Base-by-base conservation (phyloP, 2,888 invertebrate species). In the Teleiodes luculella region DNA sequence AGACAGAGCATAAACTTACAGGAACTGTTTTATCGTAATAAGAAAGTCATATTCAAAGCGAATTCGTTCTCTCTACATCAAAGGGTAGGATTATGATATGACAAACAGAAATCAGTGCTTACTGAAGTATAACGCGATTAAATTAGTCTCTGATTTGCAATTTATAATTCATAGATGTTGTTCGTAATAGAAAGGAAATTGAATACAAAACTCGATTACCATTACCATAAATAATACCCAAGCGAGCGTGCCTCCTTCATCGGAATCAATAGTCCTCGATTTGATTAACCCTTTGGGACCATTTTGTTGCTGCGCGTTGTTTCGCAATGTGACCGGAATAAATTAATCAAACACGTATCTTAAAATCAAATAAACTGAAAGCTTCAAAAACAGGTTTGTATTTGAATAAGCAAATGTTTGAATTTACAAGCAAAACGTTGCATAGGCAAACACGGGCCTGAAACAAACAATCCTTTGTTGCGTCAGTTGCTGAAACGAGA, bases 171-270 rank as follows among this genome's bases (percentile, higher is more conserved):
- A 41, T 41, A 41, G 39, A 41, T 18, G 39, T 63, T 66, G 59
- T 70, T 70, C 65, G 66, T 72, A 73, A 72, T 70, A 70, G 74
- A 75, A 72, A 73, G 82, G 80, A 81, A 80, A 81, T 81, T 78
- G 78, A 72, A 78, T 65, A 75, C 78, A 74, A 72, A 79, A 76
- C 74, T 80, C 77, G 67, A 78, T 80, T 75, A 76, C 70, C 73
- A 73, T 78, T 74, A 76, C 70, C 73, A 74, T 78, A 74, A 78
- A 76, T 74, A 41, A 41, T 41, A 41, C 39, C 39, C 39, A 11
- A 18, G 39, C 10, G 18, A 18, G 39, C 10, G 18, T 41, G 14
- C 37, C 14, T 39, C 39, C 39, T 41, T 41, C 20, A 41, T 41
- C 18, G 39, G 39, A 41, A 41, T 41, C 39, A 41, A 41, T 41